A percentile compares a stretch with the other conserved stretches of the same genome.
phyloP scores from a whole-genome alignment of 1,140 invertebrate genomes.

The Wiebesia pumilae region DNA sequence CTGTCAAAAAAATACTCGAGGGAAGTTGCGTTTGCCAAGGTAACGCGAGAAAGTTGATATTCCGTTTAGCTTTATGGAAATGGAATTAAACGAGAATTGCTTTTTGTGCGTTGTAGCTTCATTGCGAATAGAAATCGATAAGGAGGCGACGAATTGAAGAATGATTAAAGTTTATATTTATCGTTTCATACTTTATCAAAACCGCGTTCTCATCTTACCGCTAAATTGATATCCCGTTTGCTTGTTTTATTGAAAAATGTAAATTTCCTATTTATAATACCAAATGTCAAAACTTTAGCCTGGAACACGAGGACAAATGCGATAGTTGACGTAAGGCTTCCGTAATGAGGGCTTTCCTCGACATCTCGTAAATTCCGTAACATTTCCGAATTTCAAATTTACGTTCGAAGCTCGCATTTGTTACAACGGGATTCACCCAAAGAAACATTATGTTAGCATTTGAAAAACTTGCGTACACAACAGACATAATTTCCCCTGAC shows the following conservation, averaged over 20 bases:
- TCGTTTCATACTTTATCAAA: neutral
- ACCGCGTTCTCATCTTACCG: neutral
- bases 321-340: neutral
- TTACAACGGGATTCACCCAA: neutral
- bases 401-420: neutral
- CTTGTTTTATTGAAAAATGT: neutral
- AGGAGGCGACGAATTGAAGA: neutral
- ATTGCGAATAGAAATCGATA: neutral
- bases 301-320: neutral
- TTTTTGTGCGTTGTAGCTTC: neutral
- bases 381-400: neutral
- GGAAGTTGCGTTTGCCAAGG: neutral
- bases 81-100: neutral
- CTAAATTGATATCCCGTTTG: neutral
- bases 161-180: neutral
- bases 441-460: conserved; percentile 14
- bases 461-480: neutral
- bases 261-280: neutral
- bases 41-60: neutral
- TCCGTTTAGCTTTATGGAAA: neutral
- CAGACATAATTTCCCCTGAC: neutral
- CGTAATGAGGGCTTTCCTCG: neutral
- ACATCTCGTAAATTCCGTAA: neutral
- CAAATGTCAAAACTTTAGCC: neutral
- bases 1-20: neutral